Evolutionary conservation across 2,888 invertebrate genomes (phyloP), one percentile per base, ranked within the genome.

Genomic region (Drosophila infuscata): DNA sequence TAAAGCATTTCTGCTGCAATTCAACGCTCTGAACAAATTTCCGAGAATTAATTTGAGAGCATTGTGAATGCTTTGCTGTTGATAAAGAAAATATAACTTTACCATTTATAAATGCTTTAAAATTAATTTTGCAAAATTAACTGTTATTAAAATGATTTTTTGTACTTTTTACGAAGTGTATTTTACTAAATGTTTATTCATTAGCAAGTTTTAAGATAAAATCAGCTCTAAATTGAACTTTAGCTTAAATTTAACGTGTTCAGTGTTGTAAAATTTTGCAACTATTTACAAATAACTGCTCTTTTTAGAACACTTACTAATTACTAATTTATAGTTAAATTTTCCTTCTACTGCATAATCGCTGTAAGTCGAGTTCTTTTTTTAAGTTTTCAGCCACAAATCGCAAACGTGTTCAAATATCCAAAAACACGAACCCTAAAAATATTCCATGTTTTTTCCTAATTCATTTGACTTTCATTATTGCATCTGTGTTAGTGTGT

Each of bases 1-100:
- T 82, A 83, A 81, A 79, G 60, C 68, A 62, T 69, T 86, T 84
- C 84, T 81, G 63, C 32, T 80, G 78, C 74, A 88, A 53, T 77
- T 66, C 57, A 56, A 66, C 30, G 51, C 49, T 51, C 52, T 41
- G 53, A 41, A 46, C 11, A 25, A 52, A 56, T 70, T 74, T 79
- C 71, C 17, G 15, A 58, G 71, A 79, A 79, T 48, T 41, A 38
- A 56, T 54, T 51, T 41, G 20, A 15, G 6, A 43, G 33, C 48
- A 36, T 15, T 25, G 15, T 15, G 2, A 5, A 48, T 38, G 12
- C 63, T 30, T 46, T 58, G 29, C 15, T 46, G 7, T 15, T 12
- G n/a, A 7, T 15, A 20, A 36, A 30, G 11, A 0, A 15, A 46
- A 7, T 46, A 25, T 7, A 3, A 12, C 1, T 5, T 43, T 17